Base-by-base conservation (phyloP, 2,113 vertebrate species). In the Lontra canadensis region DNA sequence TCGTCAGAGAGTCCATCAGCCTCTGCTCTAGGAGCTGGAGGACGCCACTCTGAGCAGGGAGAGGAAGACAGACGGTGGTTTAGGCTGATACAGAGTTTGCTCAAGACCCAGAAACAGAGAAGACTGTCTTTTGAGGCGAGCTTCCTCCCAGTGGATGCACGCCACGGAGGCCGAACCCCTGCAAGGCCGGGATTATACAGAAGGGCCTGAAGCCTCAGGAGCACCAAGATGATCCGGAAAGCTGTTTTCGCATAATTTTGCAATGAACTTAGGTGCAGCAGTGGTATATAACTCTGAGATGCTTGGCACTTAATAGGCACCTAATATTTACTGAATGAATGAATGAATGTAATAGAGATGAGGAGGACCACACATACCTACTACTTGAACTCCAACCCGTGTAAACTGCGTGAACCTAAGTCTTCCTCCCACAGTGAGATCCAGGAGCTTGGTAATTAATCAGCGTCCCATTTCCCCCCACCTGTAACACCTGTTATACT, bases 161-260 rank as follows among this genome's bases (percentile, higher is more conserved):
- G 20, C 31, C 4, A 17, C 2, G 11, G 6, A 88, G 3, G 6
- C 3, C 6, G 44, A 36, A 36, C 47, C 18, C 20, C 11, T 39
- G 61, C 6, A 34, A 57, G 63, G 63, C 20, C 3, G 55, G 78
- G 44, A 6, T 34, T 11, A 7, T 1, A 2, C 0, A 17, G 36
- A 49, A 44, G 71, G 47, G 26, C 20, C 15, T 20, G 84, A 79
- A 49, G 88, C 34, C 71, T 67, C 34, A 14, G 25, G 83, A 47
- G 12, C 1, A 8, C 42, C 63, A 63, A n/a, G 39, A 69, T 17
- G 65, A 63, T 23, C 31, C 25, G 9, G 13, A 63, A 83, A 78
- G 49, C 23, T 8, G 10, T 59, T n/a, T 31, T 4, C 49, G 47
- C n/a, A 47, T 7, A 84, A 31, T 44, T 59, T 18, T 55, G 36